Percentiles rank a stretch among this genome's conserved stretches.
Evolutionary conservation across 2,888 invertebrate species (phyloP).

Genomic region (Drosophila mimetica): DNA sequence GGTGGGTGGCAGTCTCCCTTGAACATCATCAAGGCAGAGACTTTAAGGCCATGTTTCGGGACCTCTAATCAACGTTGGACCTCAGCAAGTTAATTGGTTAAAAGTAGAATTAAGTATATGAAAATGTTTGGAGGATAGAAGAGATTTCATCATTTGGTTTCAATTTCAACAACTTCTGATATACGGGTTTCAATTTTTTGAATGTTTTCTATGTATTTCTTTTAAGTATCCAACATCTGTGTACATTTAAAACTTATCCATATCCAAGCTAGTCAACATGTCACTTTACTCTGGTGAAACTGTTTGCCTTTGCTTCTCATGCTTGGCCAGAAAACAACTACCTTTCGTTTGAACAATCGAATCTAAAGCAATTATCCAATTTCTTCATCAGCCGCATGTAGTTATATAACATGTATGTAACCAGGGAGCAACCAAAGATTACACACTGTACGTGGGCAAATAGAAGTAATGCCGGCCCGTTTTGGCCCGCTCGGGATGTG

Average conservation of each 20-base stretch:
- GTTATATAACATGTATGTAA: constrained; percentile 11
- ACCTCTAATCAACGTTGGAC: constrained; percentile 11
- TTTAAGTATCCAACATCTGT: neutral
- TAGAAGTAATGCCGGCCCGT: constrained; percentile 18
- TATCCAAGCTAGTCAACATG: neutral
- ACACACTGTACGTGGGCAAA: constrained; percentile 32
- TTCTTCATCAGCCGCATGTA: constrained; percentile 12
- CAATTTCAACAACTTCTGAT: too few species aligned
- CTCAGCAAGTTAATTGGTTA: constrained; percentile 18
- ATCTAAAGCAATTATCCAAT: constrained; percentile 36
- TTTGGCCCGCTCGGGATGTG: constrained; percentile 19
- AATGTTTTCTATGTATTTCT: too few species aligned
- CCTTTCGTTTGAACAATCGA: constrained; percentile 15
- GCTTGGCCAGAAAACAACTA: constrained; percentile 22
- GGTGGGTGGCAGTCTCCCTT: neutral
- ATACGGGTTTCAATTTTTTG: too few species aligned
- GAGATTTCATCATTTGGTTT: too few species aligned
- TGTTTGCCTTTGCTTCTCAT: constrained; percentile 2
- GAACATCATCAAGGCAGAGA: neutral
- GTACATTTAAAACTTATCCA: neutral
- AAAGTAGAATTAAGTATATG: too few species aligned
- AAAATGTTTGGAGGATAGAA: too few species aligned
- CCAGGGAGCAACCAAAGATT: constrained; percentile 21
- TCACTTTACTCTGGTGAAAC: neutral
- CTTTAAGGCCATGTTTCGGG: constrained; percentile 2